A percentile compares a stretch with the other conserved stretches of the same genome.
Evolutionary conservation across 2,888 invertebrate genomes (phyloP).

Genomic region (Polymixis lichenea): DNA sequence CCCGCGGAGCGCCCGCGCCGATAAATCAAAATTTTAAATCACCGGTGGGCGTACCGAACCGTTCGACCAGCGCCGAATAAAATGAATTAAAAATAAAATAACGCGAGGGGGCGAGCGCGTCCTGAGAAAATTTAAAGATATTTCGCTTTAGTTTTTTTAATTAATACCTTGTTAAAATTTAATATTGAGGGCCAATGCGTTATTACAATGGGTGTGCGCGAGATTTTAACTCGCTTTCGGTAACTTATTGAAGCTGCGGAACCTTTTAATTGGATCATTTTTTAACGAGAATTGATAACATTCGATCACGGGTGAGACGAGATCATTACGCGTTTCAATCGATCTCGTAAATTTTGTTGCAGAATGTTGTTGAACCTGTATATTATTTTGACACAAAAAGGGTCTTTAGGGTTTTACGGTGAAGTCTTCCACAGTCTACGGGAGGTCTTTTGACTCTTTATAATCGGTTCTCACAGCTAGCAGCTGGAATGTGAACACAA

Average conservation of each 20-base stretch:
- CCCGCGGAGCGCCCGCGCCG: constrained; percentile 82
- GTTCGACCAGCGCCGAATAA: constrained; percentile 89
- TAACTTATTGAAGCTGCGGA: constrained; percentile 87
- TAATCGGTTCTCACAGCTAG: constrained; percentile 70
- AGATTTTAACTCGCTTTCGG: constrained; percentile 87
- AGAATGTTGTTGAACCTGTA: constrained; percentile 45
- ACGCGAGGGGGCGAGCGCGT: constrained; percentile 85
- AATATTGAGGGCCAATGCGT: constrained; percentile 90
- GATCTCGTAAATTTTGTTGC: constrained; percentile 75
- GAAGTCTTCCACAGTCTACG: constrained; percentile 47
- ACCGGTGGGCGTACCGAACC: constrained; percentile 88
- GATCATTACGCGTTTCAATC: constrained; percentile 76
- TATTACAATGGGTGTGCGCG: constrained; percentile 90
- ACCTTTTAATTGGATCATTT: constrained; percentile 89
- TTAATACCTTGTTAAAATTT: constrained; percentile 91
- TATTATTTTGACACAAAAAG: constrained; percentile 33
- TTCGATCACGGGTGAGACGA: constrained; percentile 81
- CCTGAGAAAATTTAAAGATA: constrained; percentile 90
- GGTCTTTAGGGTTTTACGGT: constrained; percentile 44
- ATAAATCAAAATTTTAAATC: constrained; percentile 91
- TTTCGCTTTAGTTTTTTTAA: constrained; percentile 91
- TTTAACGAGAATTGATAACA: constrained; percentile 88
- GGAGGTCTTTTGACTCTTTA: constrained; percentile 60
- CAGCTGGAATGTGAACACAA: constrained; percentile 71
- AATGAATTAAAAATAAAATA: constrained; percentile 90